phyloP scores from a whole-genome alignment of 1,140 invertebrate species.

The Bombus consobrinus region DNA sequence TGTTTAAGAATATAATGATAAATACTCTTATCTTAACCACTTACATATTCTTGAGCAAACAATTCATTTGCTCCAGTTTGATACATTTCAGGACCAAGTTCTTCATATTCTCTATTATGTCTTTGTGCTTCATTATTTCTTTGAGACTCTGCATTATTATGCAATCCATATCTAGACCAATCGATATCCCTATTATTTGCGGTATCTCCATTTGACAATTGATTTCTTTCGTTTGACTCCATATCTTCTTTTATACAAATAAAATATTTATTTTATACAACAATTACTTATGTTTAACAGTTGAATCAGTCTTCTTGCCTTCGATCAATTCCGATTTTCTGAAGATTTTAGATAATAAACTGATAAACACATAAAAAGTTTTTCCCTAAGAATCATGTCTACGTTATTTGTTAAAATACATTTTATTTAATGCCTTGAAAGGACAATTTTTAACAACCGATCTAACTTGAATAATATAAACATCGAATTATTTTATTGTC shows the following conservation, averaged over 20 bases:
- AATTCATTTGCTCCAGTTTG: slow-evolving; percentile 93
- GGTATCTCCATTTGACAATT: slow-evolving; percentile 61
- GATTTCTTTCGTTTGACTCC: slow-evolving; percentile 61
- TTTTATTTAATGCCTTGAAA: neutral
- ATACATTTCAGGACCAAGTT: slow-evolving; percentile 89
- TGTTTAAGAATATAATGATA: neutral
- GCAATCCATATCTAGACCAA: slow-evolving; percentile 84
- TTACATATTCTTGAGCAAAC: slow-evolving; percentile 93
- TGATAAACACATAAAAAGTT: neutral
- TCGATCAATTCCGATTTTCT: slow-evolving; percentile 13
- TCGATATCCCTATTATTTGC: slow-evolving; percentile 77
- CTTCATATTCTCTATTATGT: slow-evolving; percentile 87
- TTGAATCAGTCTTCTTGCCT: slow-evolving; percentile 33
- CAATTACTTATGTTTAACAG: slow-evolving; percentile 19
- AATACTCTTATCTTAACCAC: slow-evolving; percentile 23
- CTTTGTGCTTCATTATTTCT: slow-evolving; percentile 77
- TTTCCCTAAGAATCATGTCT: slow-evolving; percentile 3
- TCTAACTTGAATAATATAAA: neutral
- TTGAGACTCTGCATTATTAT: slow-evolving; percentile 76
- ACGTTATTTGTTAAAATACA: neutral
- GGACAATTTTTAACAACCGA: neutral
- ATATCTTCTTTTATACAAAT: slow-evolving; percentile 47
- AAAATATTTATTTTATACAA: neutral
- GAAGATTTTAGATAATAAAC: neutral
- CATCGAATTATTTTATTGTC: neutral